Percentiles rank a stretch among this genome's conserved stretches.
These are phyloP conservation scores for Tinamus major DNA, from an alignment of 2,797 vertebrate genomes.

Conservation along the genomic window DNA sequence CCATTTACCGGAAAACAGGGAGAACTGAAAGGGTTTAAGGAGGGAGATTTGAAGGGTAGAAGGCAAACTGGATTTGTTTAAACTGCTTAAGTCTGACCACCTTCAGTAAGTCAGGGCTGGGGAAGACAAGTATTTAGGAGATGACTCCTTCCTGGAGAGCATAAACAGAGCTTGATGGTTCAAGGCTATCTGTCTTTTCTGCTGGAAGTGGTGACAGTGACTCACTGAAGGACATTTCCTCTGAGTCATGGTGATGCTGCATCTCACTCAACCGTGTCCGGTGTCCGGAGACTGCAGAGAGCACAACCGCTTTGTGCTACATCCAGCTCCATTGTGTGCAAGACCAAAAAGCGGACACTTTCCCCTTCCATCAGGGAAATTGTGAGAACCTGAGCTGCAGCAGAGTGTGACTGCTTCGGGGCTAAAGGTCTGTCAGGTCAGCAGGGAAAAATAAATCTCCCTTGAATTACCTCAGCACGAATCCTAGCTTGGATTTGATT, in stretches of 20 bases:
- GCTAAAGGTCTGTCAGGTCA: background rate
- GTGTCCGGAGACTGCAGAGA: background rate
- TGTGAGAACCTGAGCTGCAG: accelerated
- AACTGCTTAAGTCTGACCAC: background rate
- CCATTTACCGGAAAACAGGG: background rate
- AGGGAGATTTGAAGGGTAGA: background rate
- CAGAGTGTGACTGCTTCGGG: background rate
- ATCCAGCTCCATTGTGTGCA: background rate
- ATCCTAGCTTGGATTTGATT: background rate
- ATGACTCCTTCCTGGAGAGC: background rate
- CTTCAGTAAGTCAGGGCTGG: background rate
- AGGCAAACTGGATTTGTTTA: background rate
- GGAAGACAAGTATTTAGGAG: background rate
- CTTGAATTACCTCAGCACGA: background rate
- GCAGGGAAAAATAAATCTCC: background rate
- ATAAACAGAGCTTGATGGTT: background rate
- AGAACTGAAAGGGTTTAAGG: background rate
- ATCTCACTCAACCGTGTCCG: background rate
- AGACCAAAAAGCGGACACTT: background rate
- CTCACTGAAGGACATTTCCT: background rate
- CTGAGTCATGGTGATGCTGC: background rate
- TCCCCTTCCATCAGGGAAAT: background rate
- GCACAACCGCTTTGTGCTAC: background rate
- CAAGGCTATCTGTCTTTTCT: background rate
- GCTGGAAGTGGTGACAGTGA: background rate